phyloP scores from a whole-genome alignment of 2,113 vertebrate genomes.

The Megaceryle maxima region DNA sequence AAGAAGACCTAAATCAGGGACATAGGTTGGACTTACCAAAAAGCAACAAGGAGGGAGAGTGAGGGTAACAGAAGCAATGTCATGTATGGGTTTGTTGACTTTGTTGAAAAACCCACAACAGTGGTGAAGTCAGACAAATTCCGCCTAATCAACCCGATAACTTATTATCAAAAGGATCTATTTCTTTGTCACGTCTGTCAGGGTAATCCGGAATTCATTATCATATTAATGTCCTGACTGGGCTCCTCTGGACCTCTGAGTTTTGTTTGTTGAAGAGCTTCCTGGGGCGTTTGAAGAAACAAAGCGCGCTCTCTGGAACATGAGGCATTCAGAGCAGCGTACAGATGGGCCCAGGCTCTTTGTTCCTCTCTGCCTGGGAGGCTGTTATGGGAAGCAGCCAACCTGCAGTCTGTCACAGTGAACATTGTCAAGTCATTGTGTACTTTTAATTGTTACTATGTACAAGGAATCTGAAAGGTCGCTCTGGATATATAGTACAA shows the following conservation, averaged over 20 bases:
- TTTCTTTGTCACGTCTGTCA: constrained; percentile 72
- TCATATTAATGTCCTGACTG: constrained; percentile 71
- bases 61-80: neutral
- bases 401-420: constrained; percentile 75
- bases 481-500: constrained; percentile 75
- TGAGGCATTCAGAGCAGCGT: constrained; percentile 72
- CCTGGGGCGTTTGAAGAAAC: constrained; percentile 73
- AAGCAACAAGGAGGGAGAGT: neutral
- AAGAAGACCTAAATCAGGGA: neutral
- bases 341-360: constrained; percentile 73
- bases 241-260: constrained; percentile 71
- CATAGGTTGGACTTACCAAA: neutral
- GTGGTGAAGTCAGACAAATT: constrained; percentile 39
- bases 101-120: constrained; percentile 45
- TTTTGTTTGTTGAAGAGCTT: constrained; percentile 80
- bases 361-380: constrained; percentile 74
- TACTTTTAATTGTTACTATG: constrained; percentile 78
- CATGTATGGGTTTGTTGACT: neutral
- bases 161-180: constrained; percentile 61
- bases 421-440: constrained; percentile 76
- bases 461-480: constrained; percentile 74
- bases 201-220: constrained; percentile 74
- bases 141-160: constrained; percentile 55
- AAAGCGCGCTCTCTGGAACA: constrained; percentile 74
- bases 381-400: constrained; percentile 77